These are phyloP conservation scores for Gibbula magus DNA, from an alignment of 2,888 invertebrate genomes.

Conservation along the genomic window DNA sequence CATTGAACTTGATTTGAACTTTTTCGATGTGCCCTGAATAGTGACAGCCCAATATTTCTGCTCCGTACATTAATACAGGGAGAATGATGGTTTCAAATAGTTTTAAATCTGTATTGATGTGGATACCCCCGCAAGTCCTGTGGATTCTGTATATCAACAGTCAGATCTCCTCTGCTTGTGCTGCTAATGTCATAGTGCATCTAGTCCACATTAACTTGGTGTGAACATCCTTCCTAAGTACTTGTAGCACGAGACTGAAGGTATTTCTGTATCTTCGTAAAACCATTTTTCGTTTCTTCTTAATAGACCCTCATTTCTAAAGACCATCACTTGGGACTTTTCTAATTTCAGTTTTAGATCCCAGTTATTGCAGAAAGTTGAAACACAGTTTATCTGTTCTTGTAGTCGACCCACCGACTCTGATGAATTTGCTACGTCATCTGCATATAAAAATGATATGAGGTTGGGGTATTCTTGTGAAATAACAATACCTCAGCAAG, in stretches of 20 bases:
- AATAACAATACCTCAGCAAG: slow-evolving; percentile 7
- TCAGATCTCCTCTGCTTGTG: no score
- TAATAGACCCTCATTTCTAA: no score
- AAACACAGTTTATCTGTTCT: slow-evolving; percentile 25
- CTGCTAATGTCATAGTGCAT: background rate
- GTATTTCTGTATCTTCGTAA: background rate
- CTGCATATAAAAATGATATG: no score
- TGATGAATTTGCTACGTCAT: no score
- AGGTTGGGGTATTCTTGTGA: no score
- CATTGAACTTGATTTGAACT: background rate
- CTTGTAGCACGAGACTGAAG: background rate
- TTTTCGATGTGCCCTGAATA: background rate
- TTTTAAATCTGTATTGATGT: background rate
- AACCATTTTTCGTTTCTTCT: no score
- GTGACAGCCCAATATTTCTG: background rate
- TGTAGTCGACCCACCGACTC: no score
- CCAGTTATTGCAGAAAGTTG: slow-evolving; percentile 1
- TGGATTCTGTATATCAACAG: background rate
- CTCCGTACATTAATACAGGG: background rate
- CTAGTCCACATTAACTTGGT: background rate
- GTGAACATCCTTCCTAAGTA: slow-evolving; percentile 9
- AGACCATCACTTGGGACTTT: background rate
- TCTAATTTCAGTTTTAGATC: background rate
- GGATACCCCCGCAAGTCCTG: background rate
- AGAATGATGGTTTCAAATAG: background rate